Base-by-base conservation (phyloP, 2,797 vertebrate genomes). In the Peromyscus aztecus region DNA sequence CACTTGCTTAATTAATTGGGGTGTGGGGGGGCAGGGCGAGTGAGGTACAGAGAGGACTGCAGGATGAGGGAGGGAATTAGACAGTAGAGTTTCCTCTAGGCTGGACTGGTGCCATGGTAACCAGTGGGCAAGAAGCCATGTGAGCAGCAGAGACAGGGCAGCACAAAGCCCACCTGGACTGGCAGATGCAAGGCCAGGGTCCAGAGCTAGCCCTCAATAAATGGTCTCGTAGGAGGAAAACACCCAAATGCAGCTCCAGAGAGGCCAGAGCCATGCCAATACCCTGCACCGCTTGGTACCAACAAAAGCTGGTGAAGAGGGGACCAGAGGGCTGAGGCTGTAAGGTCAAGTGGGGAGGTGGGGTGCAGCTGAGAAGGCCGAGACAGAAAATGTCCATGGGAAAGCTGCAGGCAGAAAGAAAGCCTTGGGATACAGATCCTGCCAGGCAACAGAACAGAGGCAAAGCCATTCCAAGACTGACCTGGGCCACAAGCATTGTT, bases 101-200 rank as follows among this genome's bases (percentile, higher is more conserved):
- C 78, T 80, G 93, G 77, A 43, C n/a, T 21, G 67, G 13, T 27
- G 21, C 89, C 85, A 86, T 19, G 67, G 94, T 49, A 86, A 97
- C 49, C 0, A 52, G 85, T 31, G 23, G 81, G 92, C 76, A 78
- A 43, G 40, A 23, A 61, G 82, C 89, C 91, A 6, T 0, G 46
- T 13, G 86, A 91, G 37, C 46, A 75, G 61, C 67, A 85, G 81
- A 91, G 90, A 67, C 17, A 7, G 52, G 81, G 67, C 0, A 2
- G 43, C 24, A 69, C 3, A 24, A 0, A 21, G 13, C 4, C 0
- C 13, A 76, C 89, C 81, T 10, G 7, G 65, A 43, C 0, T 67
- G 46, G 19, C 37, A 69, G 46, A 52, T 17, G 23, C 31, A 65
- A 77, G 1, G 2, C 61, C 4, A 8, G 65, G n/a, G 78, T 23